Evolutionary conservation across 2,113 vertebrate genomes (phyloP), one percentile per base, ranked within the genome.

Genomic region (Poecilia latipinna): DNA sequence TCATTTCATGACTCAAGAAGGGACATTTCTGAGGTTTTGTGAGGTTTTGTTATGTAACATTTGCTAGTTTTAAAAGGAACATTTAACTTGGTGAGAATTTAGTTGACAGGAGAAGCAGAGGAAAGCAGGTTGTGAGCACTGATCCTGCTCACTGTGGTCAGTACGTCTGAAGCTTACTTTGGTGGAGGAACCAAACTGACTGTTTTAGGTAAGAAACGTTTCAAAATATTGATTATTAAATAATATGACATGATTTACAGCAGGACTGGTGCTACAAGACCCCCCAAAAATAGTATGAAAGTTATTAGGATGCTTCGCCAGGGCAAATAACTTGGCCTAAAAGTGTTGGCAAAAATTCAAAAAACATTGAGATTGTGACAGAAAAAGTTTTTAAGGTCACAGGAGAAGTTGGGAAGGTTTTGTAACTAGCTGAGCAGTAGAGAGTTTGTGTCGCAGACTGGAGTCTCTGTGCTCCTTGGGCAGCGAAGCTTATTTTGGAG

Each of bases 121-220:
- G 17, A 8, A 35, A 35, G 19, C 31, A 65, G 32, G 8, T 1
- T 19, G 31, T 35, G 11, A 70, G 5, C 39, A 15, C 29, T 12
- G 42, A 32, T 51, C 44, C 8, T 4, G 42, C 31, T 42, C n/a
- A 22, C 77, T 79, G 68, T 83, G 82, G 8, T 3, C 42, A 35
- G 35, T 31, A 73, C 1, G 8, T 0, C 5, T 90, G 72, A 91
- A 80, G 84, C 92, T 1, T 63, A 90, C 37, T 96, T 96, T 0
- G 95, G 88, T 48, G 37, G 66, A 28, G 91, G 90, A 70, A 93
- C 89, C 7, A 93, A 92, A 51, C 76, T 89, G 63, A 92, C 82
- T 0, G 90, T 92, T 63, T 0, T 80, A 0, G 78, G 4, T 83
- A 71, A 32, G 83, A 81, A 61, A 0, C 39, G 1, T 62, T 76